Conservation (phyloP, 2,888 invertebrate species). For the Ophioninae sp. region DNA sequence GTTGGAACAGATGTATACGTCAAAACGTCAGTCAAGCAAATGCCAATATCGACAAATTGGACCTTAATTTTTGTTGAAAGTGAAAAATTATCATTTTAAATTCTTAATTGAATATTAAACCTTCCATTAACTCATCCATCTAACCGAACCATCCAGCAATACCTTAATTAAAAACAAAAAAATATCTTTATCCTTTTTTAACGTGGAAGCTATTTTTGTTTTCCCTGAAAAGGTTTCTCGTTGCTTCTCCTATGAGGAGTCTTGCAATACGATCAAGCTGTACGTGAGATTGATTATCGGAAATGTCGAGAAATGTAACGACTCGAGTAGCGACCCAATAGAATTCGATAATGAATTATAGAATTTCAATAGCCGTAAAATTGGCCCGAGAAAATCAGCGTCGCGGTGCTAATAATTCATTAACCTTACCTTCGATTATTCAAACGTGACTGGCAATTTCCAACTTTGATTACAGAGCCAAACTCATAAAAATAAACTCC, state of each 20-base stretch:
- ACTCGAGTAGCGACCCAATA: not conserved
- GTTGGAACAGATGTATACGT: not conserved
- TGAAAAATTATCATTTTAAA: not conserved
- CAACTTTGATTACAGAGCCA: not conserved
- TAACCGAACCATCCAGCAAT: too few species aligned
- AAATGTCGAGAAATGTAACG: constrained; percentile 7
- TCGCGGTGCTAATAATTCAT: not conserved
- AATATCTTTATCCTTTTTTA: not conserved
- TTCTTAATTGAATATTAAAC: not conserved
- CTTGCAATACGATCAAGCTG: not conserved
- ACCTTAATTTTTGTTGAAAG: too few species aligned
- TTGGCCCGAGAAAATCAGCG: not conserved
- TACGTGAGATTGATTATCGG: constrained; percentile 25
- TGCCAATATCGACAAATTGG: too few species aligned
- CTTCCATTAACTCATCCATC: too few species aligned
- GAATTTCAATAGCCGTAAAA: constrained; percentile 24
- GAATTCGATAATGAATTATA: constrained; percentile 29
- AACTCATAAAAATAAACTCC: not conserved
- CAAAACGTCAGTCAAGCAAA: not conserved
- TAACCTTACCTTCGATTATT: not conserved
- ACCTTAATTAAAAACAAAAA: not conserved
- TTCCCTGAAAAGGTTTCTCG: not conserved
- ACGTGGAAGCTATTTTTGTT: not conserved
- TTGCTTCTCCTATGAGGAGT: not conserved
- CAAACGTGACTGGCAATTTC: not conserved